These are phyloP conservation scores for Diaperis boleti DNA, from an alignment of 2,888 invertebrate species.

Conservation along the genomic window DNA sequence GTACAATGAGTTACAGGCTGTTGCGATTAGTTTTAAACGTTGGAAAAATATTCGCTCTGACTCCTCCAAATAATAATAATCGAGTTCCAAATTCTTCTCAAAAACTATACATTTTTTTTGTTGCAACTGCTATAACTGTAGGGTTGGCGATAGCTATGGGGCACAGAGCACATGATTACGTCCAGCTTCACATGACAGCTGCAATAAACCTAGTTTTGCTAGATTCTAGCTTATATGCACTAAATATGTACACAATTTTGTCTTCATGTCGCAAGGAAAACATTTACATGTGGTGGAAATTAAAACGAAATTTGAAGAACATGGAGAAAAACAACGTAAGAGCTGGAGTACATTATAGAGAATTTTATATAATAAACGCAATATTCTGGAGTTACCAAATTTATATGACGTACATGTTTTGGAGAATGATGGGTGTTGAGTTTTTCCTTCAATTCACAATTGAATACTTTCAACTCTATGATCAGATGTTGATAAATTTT, in stretches of 20 bases:
- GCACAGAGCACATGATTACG: not conserved
- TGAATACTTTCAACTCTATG: not conserved
- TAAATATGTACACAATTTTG: not conserved
- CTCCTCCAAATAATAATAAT: not conserved
- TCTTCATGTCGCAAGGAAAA: too few species aligned
- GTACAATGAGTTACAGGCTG: not conserved
- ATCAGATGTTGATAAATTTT: not conserved
- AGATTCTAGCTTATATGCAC: not conserved
- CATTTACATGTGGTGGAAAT: not conserved
- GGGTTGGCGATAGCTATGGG: not conserved
- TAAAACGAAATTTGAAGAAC: not conserved
- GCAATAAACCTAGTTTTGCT: not conserved
- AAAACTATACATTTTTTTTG: not conserved
- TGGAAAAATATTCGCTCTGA: not conserved
- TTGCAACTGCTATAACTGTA: not conserved
- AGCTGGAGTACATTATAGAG: not conserved
- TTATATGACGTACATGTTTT: not conserved
- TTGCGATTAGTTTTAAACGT: not conserved
- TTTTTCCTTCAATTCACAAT: not conserved
- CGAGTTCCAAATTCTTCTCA: not conserved
- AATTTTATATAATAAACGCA: not conserved
- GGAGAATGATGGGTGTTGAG: not conserved
- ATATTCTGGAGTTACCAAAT: constrained; percentile 5
- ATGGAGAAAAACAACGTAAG: not conserved
- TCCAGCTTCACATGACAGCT: too few species aligned